phyloP scores from a whole-genome alignment of 2,888 invertebrate genomes.

The Yponomeuta sedellus region DNA sequence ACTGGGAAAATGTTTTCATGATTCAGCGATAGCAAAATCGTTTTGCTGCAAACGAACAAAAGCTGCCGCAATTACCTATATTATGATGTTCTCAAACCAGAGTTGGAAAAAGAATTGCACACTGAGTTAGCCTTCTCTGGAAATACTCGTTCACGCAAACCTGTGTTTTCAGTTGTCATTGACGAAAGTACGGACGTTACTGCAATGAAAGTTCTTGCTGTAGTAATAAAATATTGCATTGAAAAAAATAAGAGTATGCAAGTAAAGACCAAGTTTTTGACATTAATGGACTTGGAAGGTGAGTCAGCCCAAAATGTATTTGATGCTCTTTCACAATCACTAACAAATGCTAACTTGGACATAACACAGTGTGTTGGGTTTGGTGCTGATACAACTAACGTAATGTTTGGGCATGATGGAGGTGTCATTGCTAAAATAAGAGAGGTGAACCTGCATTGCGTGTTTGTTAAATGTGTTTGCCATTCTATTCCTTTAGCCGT shows the following conservation, averaged over 20 bases:
- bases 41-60: no score
- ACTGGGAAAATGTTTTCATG: no score
- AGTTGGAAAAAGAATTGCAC: no score
- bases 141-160: no score
- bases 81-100: no score
- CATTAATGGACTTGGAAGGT: neutral
- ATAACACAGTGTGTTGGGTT: conserved; percentile 9
- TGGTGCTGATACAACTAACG: conserved; percentile 12
- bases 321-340: neutral
- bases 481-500: conserved; percentile 3
- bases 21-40: no score
- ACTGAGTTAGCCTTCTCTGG: no score
- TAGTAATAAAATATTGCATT: neutral
- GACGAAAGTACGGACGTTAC: no score
- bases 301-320: neutral
- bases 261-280: conserved; percentile 8
- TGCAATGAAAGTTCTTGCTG: no score
- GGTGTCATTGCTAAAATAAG: conserved; percentile 13
- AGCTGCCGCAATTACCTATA: no score
- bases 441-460: neutral
- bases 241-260: neutral
- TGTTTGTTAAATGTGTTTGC: conserved; percentile 12
- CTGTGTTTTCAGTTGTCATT: no score
- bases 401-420: conserved; percentile 8
- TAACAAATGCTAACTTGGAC: conserved; percentile 10